These are phyloP conservation scores for Phyllopteryx taeniolatus DNA, from an alignment of 2,113 vertebrate species.

Conservation along the genomic window DNA sequence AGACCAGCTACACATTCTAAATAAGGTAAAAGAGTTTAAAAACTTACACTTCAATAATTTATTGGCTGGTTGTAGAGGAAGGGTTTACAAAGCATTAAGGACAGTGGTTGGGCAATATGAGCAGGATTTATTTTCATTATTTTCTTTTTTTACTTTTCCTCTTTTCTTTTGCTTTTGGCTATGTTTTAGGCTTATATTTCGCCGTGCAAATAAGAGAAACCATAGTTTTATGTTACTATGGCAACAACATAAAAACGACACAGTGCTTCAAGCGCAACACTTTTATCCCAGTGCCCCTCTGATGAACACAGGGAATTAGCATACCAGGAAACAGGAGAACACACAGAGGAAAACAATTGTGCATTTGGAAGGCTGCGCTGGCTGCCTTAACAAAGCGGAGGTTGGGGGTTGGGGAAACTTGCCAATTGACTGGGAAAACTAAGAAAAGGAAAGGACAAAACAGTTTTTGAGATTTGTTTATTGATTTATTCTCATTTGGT, in stretches of 20 bases:
- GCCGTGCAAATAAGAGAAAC: conserved; percentile 71
- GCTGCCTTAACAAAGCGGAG: conserved; percentile 52
- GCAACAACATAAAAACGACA: conserved; percentile 74
- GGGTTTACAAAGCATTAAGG: too few species aligned
- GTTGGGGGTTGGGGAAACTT: conserved; percentile 5
- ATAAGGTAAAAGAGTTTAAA: conserved; percentile 14
- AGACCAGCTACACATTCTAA: conserved; percentile 21
- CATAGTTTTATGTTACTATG: conserved; percentile 73
- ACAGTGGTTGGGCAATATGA: not conserved
- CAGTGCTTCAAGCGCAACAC: conserved; percentile 66
- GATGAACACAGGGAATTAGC: conserved; percentile 76
- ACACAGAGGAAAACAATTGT: conserved; percentile 65
- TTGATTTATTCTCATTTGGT: conserved; percentile 17
- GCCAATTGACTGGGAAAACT: conserved; percentile 4
- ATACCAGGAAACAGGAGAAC: conserved; percentile 66
- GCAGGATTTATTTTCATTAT: not conserved
- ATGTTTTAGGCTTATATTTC: conserved; percentile 54
- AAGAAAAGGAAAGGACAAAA: conserved; percentile 25
- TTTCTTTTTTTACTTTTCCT: not conserved
- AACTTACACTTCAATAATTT: too few species aligned
- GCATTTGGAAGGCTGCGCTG: conserved; percentile 60
- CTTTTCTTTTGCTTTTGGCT: conserved; percentile 14
- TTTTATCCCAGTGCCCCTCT: conserved; percentile 72
- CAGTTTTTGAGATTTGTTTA: not conserved
- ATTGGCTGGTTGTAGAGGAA: too few species aligned